phyloP scores from a whole-genome alignment of 1,140 invertebrate species.

The Ips typographus region DNA sequence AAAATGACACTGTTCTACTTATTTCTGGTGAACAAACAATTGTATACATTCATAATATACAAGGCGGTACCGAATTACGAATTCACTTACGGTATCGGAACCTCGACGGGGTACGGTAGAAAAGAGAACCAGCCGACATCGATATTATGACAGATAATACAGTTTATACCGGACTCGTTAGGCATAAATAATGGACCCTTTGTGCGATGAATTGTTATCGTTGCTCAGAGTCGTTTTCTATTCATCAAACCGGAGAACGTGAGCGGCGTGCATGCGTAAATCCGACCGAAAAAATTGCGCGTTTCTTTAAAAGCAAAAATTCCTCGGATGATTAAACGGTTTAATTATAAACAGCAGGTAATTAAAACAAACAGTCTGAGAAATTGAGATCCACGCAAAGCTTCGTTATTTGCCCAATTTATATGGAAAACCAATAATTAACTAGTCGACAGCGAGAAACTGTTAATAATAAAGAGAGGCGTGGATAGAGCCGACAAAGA shows the following conservation, averaged over 20 bases:
- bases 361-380: too few relatives aligned
- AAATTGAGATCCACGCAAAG: too few relatives aligned
- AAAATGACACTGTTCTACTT: too few relatives aligned
- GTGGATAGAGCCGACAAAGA: too few relatives aligned
- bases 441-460: neutral
- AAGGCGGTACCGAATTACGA: neutral
- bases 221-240: constrained; percentile 20
- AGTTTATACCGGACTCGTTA: constrained; percentile 31
- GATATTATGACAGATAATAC: constrained; percentile 29
- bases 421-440: constrained; percentile 33
- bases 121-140: constrained; percentile 18
- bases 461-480: too few relatives aligned
- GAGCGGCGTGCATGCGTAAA: constrained; percentile 12
- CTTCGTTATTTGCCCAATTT: too few relatives aligned
- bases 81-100: too few relatives aligned
- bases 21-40: too few relatives aligned
- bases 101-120: neutral
- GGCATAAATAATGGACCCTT: constrained; percentile 30
- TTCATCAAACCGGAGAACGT: constrained; percentile 25
- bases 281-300: neutral
- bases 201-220: constrained; percentile 30
- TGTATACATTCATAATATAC: too few relatives aligned
- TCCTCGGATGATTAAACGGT: too few relatives aligned
- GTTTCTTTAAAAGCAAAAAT: too few relatives aligned
- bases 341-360: too few relatives aligned